phyloP scores from a whole-genome alignment of 1,140 invertebrate species.

The Drosophila nikananu region DNA sequence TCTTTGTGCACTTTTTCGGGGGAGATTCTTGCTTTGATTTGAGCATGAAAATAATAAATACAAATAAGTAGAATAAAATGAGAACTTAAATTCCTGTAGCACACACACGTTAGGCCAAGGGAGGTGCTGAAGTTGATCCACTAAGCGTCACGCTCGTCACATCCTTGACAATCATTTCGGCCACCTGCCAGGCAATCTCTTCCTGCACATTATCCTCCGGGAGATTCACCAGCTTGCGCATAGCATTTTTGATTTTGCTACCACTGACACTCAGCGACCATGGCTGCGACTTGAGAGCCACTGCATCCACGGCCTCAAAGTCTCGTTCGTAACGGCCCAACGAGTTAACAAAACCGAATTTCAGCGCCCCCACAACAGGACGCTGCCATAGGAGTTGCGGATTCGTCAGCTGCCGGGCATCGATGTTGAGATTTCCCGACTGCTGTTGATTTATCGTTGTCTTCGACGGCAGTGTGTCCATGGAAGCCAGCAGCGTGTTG shows the following conservation, averaged over 20 bases:
- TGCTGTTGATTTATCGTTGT: conserved; percentile 25
- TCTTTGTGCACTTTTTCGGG: conserved; percentile 22
- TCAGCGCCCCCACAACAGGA: conserved; percentile 88
- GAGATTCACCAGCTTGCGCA: conserved; percentile 92
- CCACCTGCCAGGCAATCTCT: conserved; percentile 97
- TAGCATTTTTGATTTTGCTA: conserved; percentile 87
- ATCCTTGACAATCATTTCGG: conserved; percentile 97
- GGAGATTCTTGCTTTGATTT: conserved; percentile 36
- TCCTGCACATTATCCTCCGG: conserved; percentile 95
- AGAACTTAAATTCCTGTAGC: conserved; percentile 33
- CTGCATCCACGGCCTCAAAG: conserved; percentile 92
- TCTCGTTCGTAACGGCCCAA: conserved; percentile 95
- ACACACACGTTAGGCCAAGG: conserved; percentile 2
- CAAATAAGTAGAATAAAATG: conserved; percentile 4
- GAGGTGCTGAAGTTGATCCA: conserved; percentile 27
- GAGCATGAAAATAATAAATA: conserved; percentile 33
- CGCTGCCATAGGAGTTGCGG: conserved; percentile 94
- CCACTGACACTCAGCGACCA: conserved; percentile 70
- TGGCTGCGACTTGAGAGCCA: conserved; percentile 85
- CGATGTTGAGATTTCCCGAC: conserved; percentile 90
- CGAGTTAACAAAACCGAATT: conserved; percentile 93
- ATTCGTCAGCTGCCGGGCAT: conserved; percentile 92
- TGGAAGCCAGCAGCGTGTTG: conserved; percentile 90
- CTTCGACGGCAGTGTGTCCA: conserved; percentile 86
- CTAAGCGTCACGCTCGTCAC: conserved; percentile 93